phyloP scores from a whole-genome alignment of 1,140 invertebrate species.

The Drosophila ogumai region DNA sequence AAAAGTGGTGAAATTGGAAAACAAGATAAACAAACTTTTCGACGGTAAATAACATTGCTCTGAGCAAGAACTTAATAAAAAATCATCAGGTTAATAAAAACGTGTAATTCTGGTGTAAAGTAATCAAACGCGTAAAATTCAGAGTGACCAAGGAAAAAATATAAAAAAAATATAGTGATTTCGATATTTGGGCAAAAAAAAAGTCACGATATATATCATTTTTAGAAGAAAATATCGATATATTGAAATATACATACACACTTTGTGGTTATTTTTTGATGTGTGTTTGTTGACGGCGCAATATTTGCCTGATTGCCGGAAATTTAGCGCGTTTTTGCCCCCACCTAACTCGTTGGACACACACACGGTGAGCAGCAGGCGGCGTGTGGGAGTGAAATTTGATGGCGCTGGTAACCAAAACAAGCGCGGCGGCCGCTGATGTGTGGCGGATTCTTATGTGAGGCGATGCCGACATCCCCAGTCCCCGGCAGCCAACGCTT shows the following conservation, averaged over 20 bases:
- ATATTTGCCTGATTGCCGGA: slow-evolving; percentile 33
- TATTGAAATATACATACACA: slow-evolving; percentile 23
- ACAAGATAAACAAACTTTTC: too few species aligned
- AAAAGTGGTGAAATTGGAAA: neutral
- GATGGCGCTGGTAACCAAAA: slow-evolving; percentile 6
- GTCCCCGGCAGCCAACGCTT: slow-evolving; percentile 7
- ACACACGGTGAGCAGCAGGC: neutral
- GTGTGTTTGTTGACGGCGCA: slow-evolving; percentile 43
- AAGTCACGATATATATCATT: too few species aligned
- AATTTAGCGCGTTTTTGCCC: slow-evolving; percentile 36
- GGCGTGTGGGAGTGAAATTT: slow-evolving; percentile 2
- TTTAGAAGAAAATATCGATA: too few species aligned
- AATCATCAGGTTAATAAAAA: too few species aligned
- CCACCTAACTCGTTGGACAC: slow-evolving; percentile 7
- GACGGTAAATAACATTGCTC: too few species aligned
- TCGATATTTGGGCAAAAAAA: too few species aligned
- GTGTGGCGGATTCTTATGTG: slow-evolving; percentile 9
- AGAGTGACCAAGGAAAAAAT: too few species aligned
- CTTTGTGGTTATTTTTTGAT: slow-evolving; percentile 40
- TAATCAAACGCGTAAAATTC: too few species aligned
- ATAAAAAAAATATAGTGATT: too few species aligned
- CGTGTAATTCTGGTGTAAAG: too few species aligned
- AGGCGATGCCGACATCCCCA: slow-evolving; percentile 11
- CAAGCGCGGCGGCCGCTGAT: slow-evolving; percentile 9
- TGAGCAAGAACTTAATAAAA: too few species aligned